These are phyloP conservation scores for Ailurus styani DNA, from an alignment of 2,113 vertebrate species.

Conservation along the genomic window DNA sequence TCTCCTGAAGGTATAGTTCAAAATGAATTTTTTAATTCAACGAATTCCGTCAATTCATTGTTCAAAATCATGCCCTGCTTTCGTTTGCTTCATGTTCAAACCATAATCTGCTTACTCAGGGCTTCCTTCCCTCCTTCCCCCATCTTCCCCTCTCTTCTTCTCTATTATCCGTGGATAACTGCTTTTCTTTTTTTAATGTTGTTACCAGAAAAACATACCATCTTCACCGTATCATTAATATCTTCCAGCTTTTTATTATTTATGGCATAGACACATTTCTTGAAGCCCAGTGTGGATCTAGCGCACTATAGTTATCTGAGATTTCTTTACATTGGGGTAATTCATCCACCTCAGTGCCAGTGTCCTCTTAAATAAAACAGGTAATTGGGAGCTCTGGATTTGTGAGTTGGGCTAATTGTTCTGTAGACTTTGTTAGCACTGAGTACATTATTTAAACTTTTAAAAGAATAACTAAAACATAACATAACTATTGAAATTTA, in stretches of 20 bases:
- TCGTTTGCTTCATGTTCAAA: slow-evolving; percentile 3
- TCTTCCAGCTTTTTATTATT: not conserved
- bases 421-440: not conserved
- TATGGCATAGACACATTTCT: not conserved
- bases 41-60: not conserved
- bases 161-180: not conserved
- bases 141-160: not conserved
- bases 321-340: not conserved
- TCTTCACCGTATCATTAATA: not conserved
- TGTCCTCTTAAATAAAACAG: slow-evolving; percentile 1
- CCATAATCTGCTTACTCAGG: not conserved
- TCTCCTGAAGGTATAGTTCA: not conserved
- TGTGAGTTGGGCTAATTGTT: not conserved
- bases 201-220: slow-evolving; percentile 5
- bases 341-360: not conserved
- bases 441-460: slow-evolving; percentile 31
- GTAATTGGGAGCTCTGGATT: not conserved
- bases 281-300: not conserved
- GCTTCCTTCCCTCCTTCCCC: not conserved
- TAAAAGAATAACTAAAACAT: not conserved
- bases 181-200: not conserved
- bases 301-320: not conserved
- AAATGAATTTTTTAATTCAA: not conserved
- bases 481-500: slow-evolving; percentile 1
- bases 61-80: slow-evolving; percentile 18